Percentiles rank a stretch among this genome's conserved stretches.
These are phyloP conservation scores for Stichopus horrens DNA, from an alignment of 53 echinoderm and acorn worm genomes.

Conservation along the genomic window DNA sequence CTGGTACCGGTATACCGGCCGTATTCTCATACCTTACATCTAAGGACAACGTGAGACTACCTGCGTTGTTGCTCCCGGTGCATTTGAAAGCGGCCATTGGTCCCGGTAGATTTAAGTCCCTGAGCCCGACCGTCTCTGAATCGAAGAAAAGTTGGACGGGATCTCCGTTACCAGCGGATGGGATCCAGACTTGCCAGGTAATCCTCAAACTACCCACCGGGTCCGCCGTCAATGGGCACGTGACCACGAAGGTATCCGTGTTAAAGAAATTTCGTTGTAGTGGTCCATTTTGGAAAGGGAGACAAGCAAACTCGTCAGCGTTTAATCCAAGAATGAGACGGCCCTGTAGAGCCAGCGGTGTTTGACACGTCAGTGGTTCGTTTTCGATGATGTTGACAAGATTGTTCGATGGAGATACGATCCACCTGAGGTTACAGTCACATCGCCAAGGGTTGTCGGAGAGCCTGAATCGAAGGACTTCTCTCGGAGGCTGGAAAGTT, in stretches of 20 bases:
- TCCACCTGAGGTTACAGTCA: constrained; percentile 25
- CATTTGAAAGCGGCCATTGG: constrained; percentile 36
- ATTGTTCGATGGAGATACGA: neutral
- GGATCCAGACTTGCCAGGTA: constrained; percentile 21
- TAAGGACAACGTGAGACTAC: neutral
- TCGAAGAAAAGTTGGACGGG: constrained; percentile 29
- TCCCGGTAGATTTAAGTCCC: neutral
- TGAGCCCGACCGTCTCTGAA: constrained; percentile 28
- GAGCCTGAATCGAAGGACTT: neutral
- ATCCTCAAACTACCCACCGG: neutral
- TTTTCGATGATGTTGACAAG: neutral
- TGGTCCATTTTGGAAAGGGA: constrained; percentile 13
- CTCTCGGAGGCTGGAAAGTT: neutral
- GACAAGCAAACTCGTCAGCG: constrained; percentile 9
- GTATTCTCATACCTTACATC: neutral
- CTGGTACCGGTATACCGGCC: constrained; percentile 19
- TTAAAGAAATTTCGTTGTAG: constrained; percentile 24
- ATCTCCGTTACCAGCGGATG: neutral
- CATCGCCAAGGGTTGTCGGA: constrained; percentile 30
- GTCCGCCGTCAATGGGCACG: constrained; percentile 30
- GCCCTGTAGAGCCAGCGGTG: neutral
- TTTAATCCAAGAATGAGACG: constrained; percentile 1
- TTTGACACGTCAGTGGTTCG: constrained; percentile 3
- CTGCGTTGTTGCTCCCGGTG: constrained; percentile 26
- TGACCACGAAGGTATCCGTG: constrained; percentile 22